Evolutionary conservation across 2,888 invertebrate species (phyloP), one percentile per base, ranked within the genome.

Genomic region (Lithosia quadra): DNA sequence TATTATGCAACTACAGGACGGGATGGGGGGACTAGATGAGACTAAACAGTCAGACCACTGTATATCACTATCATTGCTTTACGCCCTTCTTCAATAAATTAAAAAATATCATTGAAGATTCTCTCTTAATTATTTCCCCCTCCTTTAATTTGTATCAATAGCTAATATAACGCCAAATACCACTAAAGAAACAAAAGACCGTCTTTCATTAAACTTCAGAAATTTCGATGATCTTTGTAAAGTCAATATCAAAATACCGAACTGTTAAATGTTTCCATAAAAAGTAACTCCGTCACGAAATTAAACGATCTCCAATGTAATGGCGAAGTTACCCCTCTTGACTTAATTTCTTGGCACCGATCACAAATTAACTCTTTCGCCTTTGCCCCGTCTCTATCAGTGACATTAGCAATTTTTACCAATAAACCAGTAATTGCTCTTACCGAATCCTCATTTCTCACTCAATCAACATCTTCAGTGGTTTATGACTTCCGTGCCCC

Each of bases 401-500:
- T 83, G 84, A 83, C 86, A 90, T 90, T 88, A 86, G 87, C 89
- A 87, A 89, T 91, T 91, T 91, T 90, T 91, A 87, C 89, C 90
- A 88, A 91, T 91, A 91, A 85, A 76, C 83, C 76, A 60, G 68
- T 73, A 87, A 89, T 89, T 89, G 82, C 87, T 88, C 79, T 73
- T 78, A 84, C 82, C 82, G 78, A 86, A 85, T 82, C 77, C 84
- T 82, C 88, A 86, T 88, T 88, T 82, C 86, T 86, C 88, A 88
- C 87, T 89, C 87, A 89, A 91, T 91, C 88, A 90, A 86, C 85
- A 86, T 85, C 87, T 87, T 82, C 81, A 72, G 80, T 80, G 85
- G 72, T 88, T 88, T 88, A 90, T 86, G 87, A 87, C 86, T 89
- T 88, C 86, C 88, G 80, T 78, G 72, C 76, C 72, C 69, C 71